phyloP scores from a whole-genome alignment of 2,888 invertebrate genomes.

The Cerastis leucographa region DNA sequence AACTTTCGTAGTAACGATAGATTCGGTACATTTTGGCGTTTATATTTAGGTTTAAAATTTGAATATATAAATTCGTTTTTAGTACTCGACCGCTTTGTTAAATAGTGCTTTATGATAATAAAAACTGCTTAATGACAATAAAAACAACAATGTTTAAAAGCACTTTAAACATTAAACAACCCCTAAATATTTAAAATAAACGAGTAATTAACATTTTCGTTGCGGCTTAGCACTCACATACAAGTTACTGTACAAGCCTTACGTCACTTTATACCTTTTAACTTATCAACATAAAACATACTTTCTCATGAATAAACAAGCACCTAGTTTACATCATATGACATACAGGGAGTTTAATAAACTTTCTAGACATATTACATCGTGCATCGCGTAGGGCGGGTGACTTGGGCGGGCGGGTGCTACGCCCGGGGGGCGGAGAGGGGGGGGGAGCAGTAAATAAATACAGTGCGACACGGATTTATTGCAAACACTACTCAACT shows the following conservation, averaged over 20 bases:
- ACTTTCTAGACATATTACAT: conserved; percentile 70
- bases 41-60: neutral
- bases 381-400: conserved; percentile 71
- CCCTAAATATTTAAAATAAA: conserved; percentile 17
- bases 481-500: conserved; percentile 82
- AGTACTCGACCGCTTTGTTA: neutral
- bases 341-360: conserved; percentile 67
- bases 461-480: conserved; percentile 86
- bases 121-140: neutral
- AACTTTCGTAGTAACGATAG: neutral
- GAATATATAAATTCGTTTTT: neutral
- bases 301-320: conserved; percentile 69
- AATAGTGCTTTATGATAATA: too few relatives aligned
- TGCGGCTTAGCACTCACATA: conserved; percentile 47
- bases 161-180: neutral
- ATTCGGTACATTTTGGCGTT: neutral
- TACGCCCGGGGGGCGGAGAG: conserved; percentile 36
- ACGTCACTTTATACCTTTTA: conserved; percentile 56
- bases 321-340: conserved; percentile 67
- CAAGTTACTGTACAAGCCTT: conserved; percentile 44
- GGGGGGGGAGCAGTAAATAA: conserved; percentile 83
- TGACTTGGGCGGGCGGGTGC: conserved; percentile 66
- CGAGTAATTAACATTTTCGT: conserved; percentile 26
- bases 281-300: conserved; percentile 67
- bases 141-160: neutral